Evolutionary conservation across 2,888 invertebrate genomes (phyloP).

Genomic region (Poecilus cupreus): DNA sequence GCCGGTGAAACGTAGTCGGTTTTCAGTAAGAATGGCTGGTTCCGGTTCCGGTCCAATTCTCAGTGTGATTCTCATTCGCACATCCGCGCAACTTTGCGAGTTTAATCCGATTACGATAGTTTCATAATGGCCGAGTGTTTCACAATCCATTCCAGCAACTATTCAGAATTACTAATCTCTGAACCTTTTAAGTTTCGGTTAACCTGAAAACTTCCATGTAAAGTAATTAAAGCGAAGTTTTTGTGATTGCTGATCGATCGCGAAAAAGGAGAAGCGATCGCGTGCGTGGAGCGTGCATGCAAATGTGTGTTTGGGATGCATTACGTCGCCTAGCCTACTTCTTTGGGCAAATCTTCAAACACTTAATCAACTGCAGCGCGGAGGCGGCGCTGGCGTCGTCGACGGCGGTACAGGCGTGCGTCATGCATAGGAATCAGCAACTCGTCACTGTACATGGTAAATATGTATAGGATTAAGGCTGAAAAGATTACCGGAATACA

Average conservation of each 20-base stretch:
- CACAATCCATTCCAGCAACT: slow-evolving; percentile 45
- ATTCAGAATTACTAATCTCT: slow-evolving; percentile 46
- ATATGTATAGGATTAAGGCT: slow-evolving; percentile 33
- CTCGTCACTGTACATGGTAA: slow-evolving; percentile 34
- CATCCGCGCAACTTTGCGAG: slow-evolving; percentile 16
- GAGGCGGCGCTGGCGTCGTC: background rate
- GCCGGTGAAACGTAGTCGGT: too few relatives aligned
- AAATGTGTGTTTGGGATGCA: slow-evolving; percentile 43
- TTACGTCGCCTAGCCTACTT: slow-evolving; percentile 49
- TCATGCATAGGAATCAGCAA: slow-evolving; percentile 33
- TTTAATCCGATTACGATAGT: slow-evolving; percentile 55
- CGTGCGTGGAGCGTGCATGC: background rate
- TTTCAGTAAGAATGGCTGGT: too few relatives aligned
- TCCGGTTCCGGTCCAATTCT: background rate
- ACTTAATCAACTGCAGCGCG: slow-evolving; percentile 46
- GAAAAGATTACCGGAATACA: slow-evolving; percentile 39
- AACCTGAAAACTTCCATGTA: slow-evolving; percentile 37
- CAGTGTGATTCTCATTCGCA: slow-evolving; percentile 5
- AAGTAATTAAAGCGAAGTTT: slow-evolving; percentile 41
- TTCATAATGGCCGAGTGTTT: slow-evolving; percentile 50
- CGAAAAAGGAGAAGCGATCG: slow-evolving; percentile 4
- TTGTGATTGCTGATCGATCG: slow-evolving; percentile 31
- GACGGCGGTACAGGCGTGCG: background rate
- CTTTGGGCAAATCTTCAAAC: slow-evolving; percentile 54
- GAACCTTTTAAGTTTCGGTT: slow-evolving; percentile 40